A percentile compares a stretch with the other conserved stretches of the same genome.
Evolutionary conservation across 2,113 vertebrate genomes (phyloP).

Genomic region (Ptilorrhoa leucosticta): DNA sequence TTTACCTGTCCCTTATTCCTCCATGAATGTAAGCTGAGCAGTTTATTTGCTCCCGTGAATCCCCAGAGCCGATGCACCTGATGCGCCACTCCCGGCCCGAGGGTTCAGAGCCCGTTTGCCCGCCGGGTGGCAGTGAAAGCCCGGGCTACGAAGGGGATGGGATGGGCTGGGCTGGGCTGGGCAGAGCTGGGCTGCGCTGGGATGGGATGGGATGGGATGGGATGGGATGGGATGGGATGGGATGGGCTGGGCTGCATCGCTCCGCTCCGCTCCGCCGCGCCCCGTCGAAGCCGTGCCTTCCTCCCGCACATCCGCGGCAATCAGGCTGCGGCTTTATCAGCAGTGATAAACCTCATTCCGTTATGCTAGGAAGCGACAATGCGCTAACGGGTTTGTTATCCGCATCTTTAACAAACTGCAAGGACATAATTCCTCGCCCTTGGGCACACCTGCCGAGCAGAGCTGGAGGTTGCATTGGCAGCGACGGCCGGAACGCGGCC

Average conservation of each 20-base stretch:
- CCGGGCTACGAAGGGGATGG: neutral
- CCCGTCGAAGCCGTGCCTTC: accelerated
- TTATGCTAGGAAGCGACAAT: accelerated
- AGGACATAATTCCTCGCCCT: neutral
- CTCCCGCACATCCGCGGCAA: accelerated
- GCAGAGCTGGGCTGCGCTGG: accelerated
- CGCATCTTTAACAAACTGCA: neutral
- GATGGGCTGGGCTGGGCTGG: accelerated
- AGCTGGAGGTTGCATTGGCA: neutral
- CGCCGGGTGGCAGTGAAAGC: constrained; percentile 30
- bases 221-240: accelerated
- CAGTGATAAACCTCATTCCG: accelerated
- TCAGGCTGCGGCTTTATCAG: accelerated
- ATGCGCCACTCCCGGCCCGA: accelerated
- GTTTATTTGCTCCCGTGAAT: accelerated
- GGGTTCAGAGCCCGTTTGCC: neutral
- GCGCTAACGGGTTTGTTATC: neutral
- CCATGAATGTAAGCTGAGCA: neutral
- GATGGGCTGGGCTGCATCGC: accelerated
- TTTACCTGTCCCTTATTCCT: neutral
- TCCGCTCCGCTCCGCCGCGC: accelerated
- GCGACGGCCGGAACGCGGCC: neutral
- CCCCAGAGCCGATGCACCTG: accelerated
- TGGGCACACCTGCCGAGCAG: too few relatives aligned
- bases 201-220: accelerated